Evolutionary conservation across 2,888 invertebrate genomes (phyloP).

Genomic region (Stratiomys singularior): DNA sequence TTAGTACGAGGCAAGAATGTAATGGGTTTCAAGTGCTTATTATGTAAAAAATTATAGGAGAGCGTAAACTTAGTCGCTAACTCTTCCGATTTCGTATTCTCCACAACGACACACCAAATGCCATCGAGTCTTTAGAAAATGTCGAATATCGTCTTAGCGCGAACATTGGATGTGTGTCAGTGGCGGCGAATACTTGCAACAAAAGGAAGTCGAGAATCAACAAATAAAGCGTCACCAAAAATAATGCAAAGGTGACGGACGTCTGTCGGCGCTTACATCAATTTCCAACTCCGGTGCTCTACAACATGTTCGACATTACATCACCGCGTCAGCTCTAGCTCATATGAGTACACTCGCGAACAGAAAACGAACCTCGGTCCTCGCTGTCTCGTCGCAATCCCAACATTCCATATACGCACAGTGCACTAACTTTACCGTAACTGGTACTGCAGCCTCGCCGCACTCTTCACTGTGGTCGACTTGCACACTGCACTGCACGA

Average conservation of each 20-base stretch:
- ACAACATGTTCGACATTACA: constrained; percentile 41
- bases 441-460: neutral
- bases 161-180: neutral
- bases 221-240: constrained; percentile 39
- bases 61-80: too few species aligned
- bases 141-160: neutral
- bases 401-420: constrained; percentile 31
- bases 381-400: neutral
- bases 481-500: constrained; percentile 5
- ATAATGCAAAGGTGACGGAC: constrained; percentile 33
- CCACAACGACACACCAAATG: neutral
- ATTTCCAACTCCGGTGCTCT: constrained; percentile 14
- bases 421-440: constrained; percentile 42
- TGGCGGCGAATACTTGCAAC: neutral
- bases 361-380: neutral
- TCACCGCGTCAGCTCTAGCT: constrained; percentile 23
- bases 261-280: constrained; percentile 42
- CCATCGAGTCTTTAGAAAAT: neutral
- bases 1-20: too few species aligned
- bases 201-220: constrained; percentile 4
- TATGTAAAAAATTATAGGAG: too few species aligned
- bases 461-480: neutral
- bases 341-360: constrained; percentile 4
- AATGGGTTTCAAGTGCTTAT: too few species aligned
- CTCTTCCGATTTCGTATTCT: neutral